Evolutionary conservation across 2,113 vertebrate species (phyloP), one percentile per base, ranked within the genome.

Genomic region (Chionomys nivalis): DNA sequence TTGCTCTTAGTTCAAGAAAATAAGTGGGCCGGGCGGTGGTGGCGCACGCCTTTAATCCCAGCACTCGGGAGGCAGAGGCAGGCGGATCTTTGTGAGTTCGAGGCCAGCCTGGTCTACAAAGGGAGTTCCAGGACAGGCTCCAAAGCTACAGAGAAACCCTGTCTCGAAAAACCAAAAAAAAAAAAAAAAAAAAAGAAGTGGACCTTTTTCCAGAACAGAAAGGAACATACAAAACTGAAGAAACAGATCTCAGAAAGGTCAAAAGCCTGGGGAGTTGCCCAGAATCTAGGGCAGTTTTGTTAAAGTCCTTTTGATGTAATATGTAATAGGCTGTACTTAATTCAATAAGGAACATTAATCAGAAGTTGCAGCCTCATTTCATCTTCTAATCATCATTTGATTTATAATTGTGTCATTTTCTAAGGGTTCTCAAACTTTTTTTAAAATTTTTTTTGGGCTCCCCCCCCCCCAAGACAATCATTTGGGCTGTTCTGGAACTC

Each of bases 181-280:
- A n/a, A n/a, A n/a, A n/a, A n/a, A n/a, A n/a, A n/a, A n/a, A n/a
- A 92, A 94, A 95, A 87, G 14, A 63, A 78, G 31, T 86, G 94
- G 19, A 79, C 76, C 88, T 72, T 63, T 83, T 65, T 16, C 28
- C 39, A 66, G 39, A 47, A 26, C 39, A 21, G 14, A 66, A 83
- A 63, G 58, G 13, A 83, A 66, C 47, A 44, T 33, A 66, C 21
- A 66, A 66, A 44, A 65, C 61, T 33, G 2, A 86, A 31, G 61
- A 31, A 85, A 86, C 39, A 39, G 79, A 28, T 26, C 36, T 42
- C 24, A 83, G 58, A 44, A 83, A 63, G n/a, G 26, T 86, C 58
- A 86, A 31, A 65, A 44, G 17, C 82, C 28, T 12, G 9, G 42
- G 14, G 39, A 31, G 61, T 44, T 33, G 55, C 23, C 55, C 58